A percentile compares a stretch with the other conserved stretches of the same genome.
Evolutionary conservation across 2,888 invertebrate species (phyloP).

Genomic region (Mimachlamys varia): DNA sequence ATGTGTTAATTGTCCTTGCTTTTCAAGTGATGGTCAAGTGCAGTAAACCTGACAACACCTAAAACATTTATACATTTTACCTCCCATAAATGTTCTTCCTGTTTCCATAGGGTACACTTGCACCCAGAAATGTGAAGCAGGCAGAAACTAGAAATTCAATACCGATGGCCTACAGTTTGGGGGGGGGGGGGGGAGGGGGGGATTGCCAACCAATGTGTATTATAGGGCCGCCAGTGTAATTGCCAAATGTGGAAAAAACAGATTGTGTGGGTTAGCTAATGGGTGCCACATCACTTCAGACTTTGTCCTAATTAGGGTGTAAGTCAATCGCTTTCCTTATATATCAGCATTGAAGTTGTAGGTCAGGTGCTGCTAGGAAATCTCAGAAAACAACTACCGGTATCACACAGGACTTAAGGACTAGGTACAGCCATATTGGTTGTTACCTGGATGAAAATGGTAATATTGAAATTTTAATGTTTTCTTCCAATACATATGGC

Average conservation of each 20-base stretch:
- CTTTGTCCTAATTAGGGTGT: neutral
- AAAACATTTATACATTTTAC: neutral
- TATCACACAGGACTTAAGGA: no score
- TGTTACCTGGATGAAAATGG: no score
- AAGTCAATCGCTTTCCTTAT: neutral
- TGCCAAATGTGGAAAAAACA: neutral
- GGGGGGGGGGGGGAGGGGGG: neutral
- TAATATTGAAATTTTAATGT: no score
- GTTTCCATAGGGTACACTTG: neutral
- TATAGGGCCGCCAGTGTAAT: neutral
- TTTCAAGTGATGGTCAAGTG: neutral
- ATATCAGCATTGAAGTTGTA: neutral
- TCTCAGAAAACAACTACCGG: neutral
- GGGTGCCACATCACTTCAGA: neutral
- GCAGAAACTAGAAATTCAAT: neutral
- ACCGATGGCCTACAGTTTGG: neutral
- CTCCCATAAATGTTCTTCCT: neutral
- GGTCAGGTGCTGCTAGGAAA: neutral
- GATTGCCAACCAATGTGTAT: neutral
- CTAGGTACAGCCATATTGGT: no score
- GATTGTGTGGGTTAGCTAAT: neutral
- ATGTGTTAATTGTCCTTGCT: slow-evolving; percentile 7
- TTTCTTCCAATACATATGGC: no score
- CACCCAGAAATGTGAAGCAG: neutral
- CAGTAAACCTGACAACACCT: neutral